Evolutionary conservation across 2,113 vertebrate genomes (phyloP), one percentile per base, ranked within the genome.

Genomic region (Elachura formosa): DNA sequence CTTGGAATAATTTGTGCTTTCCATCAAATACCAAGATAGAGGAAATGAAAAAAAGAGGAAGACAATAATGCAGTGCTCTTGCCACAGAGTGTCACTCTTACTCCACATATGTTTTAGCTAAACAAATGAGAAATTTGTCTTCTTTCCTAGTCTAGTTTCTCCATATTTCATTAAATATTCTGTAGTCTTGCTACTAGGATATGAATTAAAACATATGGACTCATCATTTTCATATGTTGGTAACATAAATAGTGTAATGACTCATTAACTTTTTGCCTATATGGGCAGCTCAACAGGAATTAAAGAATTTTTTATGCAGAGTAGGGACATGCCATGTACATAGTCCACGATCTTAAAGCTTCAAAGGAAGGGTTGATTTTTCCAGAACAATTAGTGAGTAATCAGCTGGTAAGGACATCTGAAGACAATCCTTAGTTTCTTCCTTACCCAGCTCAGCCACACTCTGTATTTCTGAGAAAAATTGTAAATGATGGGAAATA

Each of bases 61-160:
- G 59, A 11, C 3, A 54, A 82, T 29, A 74, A 66, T 96, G 38
- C n/a, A 45, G 79, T 64, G 6, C 25, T 93, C 34, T 94, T 85
- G 86, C 97, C 97, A 97, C 96, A 93, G 58, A 81, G 97, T 96
- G 97, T 97, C 98, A 97, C 96, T 84, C 85, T 97, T 79, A 49
- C 89, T 58, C 90, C 69, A 91, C 14, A 5, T 59, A 45, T 36
- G 12, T 72, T 62, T 79, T 55, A 83, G 9, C 38, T 41, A 67
- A 18, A 48, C 34, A 87, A 48, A 83, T 21, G 31, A 55, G n/a
- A 55, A 79, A 51, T 66, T 28, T 48, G 7, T 38, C 29, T n/a
- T 79, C 23, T 68, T 91, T 82, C 23, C 24, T 33, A 43, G 23
- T 40, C 6, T 5, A 48, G 14, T 46, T 82, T 59, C 23, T 74